Conservation (phyloP, 37 sponge, comb jelly and placozoan genomes). For the Ianthella basta region DNA sequence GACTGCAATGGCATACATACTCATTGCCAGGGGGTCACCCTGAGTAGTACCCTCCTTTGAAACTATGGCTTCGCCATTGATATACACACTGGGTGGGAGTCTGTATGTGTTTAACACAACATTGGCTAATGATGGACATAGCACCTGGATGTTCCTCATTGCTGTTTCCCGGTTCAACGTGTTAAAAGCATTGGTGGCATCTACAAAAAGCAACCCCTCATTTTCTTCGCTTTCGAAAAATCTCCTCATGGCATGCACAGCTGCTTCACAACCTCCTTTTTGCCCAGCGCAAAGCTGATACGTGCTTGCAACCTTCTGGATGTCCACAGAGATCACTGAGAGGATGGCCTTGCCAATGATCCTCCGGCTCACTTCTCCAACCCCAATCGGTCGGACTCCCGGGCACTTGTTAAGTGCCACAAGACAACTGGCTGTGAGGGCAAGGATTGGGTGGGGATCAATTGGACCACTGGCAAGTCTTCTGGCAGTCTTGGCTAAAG, state of each 20-base stretch:
- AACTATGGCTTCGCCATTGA: slow-evolving; percentile 36
- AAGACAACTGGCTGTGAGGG: background rate
- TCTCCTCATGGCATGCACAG: background rate
- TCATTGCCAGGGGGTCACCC: slow-evolving; percentile 45
- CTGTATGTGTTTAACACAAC: slow-evolving; percentile 41
- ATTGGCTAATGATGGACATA: slow-evolving; percentile 35
- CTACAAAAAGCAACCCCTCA: slow-evolving; percentile 13
- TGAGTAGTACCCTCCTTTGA: slow-evolving; percentile 61
- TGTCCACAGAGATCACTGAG: background rate
- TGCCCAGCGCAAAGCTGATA: background rate
- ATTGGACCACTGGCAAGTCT: background rate
- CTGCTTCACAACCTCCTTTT: background rate
- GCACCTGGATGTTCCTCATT: slow-evolving; percentile 30
- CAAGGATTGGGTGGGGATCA: background rate
- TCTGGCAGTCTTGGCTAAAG: background rate
- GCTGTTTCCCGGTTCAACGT: slow-evolving; percentile 40
- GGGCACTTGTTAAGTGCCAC: slow-evolving; percentile 5
- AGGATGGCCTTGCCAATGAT: background rate
- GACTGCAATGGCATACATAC: slow-evolving; percentile 54
- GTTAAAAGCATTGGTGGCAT: slow-evolving; percentile 40
- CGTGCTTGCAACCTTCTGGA: background rate
- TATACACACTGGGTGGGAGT: slow-evolving; percentile 13
- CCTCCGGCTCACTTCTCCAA: background rate
- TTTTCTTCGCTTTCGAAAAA: background rate
- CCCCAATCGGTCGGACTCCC: slow-evolving; percentile 14